Percentiles rank a stretch among this genome's conserved stretches.
phyloP scores from a whole-genome alignment of 2,888 invertebrate genomes.

The Prosopocoilus inquinatus region DNA sequence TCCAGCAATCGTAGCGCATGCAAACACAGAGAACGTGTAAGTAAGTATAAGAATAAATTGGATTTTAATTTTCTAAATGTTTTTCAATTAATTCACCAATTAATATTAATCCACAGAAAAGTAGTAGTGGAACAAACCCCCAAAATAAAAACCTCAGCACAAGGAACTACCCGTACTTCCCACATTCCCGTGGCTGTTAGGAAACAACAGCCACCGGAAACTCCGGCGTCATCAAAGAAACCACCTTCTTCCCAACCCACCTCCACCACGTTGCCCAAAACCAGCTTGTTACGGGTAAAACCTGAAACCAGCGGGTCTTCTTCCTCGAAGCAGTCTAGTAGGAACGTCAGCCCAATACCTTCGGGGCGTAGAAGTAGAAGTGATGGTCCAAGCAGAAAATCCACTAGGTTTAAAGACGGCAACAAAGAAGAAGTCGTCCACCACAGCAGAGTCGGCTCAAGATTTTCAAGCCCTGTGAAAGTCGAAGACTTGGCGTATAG shows the following conservation, averaged over 20 bases:
- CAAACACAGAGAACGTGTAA: conserved; percentile 20
- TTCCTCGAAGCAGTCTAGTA: conserved; percentile 17
- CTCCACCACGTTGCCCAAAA: not conserved
- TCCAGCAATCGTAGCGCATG: not conserved
- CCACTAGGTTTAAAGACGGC: not conserved
- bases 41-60: conserved; percentile 16
- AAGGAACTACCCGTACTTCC: conserved; percentile 2
- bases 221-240: not conserved
- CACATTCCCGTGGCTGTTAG: conserved; percentile 15
- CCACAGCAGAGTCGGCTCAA: conserved; percentile 27
- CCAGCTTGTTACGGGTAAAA: not conserved
- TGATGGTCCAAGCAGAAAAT: conserved; percentile 12
- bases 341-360: conserved; percentile 16
- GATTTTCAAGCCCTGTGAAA: conserved; percentile 41
- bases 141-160: conserved; percentile 7
- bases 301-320: not conserved
- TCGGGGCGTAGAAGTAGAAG: conserved; percentile 22
- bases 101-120: not conserved
- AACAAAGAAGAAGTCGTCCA: conserved; percentile 10
- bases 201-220: conserved; percentile 9
- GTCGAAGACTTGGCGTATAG: conserved; percentile 34
- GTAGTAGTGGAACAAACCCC: not conserved
- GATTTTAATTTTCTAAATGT: not conserved
- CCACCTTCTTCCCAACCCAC: not conserved
- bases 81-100: not conserved